Percentiles rank a stretch among this genome's conserved stretches.
Conservation (phyloP, 2,888 invertebrate genomes). For the Agrotis puta region DNA sequence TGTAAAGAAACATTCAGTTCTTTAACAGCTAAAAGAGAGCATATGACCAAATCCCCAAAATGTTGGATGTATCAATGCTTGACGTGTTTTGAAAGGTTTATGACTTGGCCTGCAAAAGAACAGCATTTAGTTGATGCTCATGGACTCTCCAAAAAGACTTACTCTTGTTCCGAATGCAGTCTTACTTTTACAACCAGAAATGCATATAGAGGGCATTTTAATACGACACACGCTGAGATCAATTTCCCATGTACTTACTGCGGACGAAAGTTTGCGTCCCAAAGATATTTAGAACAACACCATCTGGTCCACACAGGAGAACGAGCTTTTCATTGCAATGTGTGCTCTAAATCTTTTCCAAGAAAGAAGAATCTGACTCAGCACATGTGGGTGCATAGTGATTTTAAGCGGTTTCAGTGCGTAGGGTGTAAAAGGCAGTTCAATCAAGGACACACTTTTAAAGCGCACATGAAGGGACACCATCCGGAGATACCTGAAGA, state of each 20-base stretch:
- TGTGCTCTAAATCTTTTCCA: slow-evolving; percentile 85
- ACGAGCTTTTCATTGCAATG: slow-evolving; percentile 85
- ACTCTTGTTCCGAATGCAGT: slow-evolving; percentile 81
- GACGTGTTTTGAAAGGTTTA: slow-evolving; percentile 79
- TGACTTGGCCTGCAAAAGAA: slow-evolving; percentile 79
- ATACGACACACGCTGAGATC: slow-evolving; percentile 80
- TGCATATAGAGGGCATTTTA: slow-evolving; percentile 78
- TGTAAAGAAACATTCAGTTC: slow-evolving; percentile 79
- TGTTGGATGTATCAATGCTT: slow-evolving; percentile 83
- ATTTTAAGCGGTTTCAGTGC: slow-evolving; percentile 83
- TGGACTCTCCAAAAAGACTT: slow-evolving; percentile 71
- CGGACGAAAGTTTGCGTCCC: slow-evolving; percentile 79
- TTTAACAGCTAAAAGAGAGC: slow-evolving; percentile 76
- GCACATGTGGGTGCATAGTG: slow-evolving; percentile 86
- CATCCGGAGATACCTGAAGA: slow-evolving; percentile 75
- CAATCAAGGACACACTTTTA: slow-evolving; percentile 84
- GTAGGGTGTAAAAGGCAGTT: slow-evolving; percentile 83
- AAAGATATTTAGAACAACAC: slow-evolving; percentile 82
- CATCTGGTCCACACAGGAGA: slow-evolving; percentile 89
- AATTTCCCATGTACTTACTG: slow-evolving; percentile 81
- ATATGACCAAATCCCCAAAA: slow-evolving; percentile 72
- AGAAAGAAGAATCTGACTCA: slow-evolving; percentile 82
- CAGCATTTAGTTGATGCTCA: slow-evolving; percentile 78
- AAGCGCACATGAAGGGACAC: slow-evolving; percentile 82
- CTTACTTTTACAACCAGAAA: slow-evolving; percentile 76